A percentile compares a stretch with the other conserved stretches of the same genome.
Conservation (phyloP, 2,797 vertebrate species). For the Amazona finschi region DNA sequence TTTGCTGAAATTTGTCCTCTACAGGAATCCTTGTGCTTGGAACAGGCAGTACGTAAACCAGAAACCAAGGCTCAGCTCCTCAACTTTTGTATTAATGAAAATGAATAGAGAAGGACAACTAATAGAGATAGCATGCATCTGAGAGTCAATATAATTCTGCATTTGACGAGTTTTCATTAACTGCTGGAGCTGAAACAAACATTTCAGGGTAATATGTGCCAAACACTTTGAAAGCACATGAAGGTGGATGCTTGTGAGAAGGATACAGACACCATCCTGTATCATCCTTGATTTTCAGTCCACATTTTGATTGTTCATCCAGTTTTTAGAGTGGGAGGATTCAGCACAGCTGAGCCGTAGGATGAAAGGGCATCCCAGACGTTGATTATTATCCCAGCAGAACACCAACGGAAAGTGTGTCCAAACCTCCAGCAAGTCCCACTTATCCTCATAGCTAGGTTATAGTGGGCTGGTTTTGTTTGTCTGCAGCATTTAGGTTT, state of each 20-base stretch:
- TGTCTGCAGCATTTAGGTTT: background rate
- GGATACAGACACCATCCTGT: background rate
- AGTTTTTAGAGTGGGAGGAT: background rate
- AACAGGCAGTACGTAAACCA: background rate
- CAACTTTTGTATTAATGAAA: background rate
- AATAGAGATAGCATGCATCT: background rate
- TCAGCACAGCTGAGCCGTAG: background rate
- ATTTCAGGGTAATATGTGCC: background rate
- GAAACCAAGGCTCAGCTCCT: background rate
- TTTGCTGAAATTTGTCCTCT: background rate
- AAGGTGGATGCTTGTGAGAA: background rate
- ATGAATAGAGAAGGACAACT: background rate
- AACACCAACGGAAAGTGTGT: background rate
- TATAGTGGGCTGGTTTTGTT: background rate
- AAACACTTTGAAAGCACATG: background rate
- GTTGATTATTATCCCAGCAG: background rate
- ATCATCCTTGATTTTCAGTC: background rate
- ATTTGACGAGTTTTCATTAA: slow-evolving; percentile 44
- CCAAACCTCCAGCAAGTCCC: background rate
- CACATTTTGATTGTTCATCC: background rate
- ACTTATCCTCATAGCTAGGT: background rate
- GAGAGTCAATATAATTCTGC: background rate
- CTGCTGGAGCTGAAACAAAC: background rate
- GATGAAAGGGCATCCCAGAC: background rate
- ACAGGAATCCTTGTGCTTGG: background rate